Percentiles rank a stretch among this genome's conserved stretches.
phyloP scores from a whole-genome alignment of 2,113 vertebrate species.

The Mixornis gularis region DNA sequence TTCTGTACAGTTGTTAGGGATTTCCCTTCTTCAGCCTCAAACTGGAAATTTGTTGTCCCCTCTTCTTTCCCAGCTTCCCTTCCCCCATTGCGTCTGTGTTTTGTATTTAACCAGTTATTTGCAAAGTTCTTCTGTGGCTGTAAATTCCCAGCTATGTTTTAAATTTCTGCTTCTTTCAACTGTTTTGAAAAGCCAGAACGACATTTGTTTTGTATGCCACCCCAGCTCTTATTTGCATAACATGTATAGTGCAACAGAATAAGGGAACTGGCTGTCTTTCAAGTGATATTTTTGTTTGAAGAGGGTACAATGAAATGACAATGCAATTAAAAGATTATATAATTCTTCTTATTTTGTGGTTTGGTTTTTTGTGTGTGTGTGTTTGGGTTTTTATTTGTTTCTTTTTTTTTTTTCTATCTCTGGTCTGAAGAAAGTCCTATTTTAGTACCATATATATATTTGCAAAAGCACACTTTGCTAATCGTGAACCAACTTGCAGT shows the following conservation, averaged over 20 bases:
- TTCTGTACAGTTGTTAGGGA: conserved; percentile 15
- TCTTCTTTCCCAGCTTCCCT: not conserved
- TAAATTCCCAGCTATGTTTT: not conserved
- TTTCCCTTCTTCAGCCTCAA: conserved; percentile 24
- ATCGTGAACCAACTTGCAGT: not conserved
- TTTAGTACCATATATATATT: not conserved
- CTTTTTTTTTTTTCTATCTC: not conserved
- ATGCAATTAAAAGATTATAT: conserved; percentile 67
- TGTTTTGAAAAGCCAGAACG: conserved; percentile 14
- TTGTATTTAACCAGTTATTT: not conserved
- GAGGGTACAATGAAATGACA: conserved; percentile 51
- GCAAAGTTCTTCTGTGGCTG: not conserved
- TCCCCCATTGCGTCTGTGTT: not conserved
- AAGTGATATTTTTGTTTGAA: conserved; percentile 53
- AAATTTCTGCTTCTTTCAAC: not conserved
- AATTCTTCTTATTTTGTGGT: not conserved
- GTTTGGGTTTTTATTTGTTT: not conserved
- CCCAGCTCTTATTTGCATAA: conserved; percentile 10
- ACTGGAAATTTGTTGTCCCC: conserved; percentile 44
- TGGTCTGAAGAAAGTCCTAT: not conserved
- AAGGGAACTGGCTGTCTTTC: conserved; percentile 39
- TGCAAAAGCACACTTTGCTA: not conserved
- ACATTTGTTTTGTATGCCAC: conserved; percentile 10
- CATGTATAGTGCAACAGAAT: not conserved
- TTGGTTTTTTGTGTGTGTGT: not conserved